phyloP scores from a whole-genome alignment of 2,888 invertebrate genomes.

The Dasysyrphus albostriatus region DNA sequence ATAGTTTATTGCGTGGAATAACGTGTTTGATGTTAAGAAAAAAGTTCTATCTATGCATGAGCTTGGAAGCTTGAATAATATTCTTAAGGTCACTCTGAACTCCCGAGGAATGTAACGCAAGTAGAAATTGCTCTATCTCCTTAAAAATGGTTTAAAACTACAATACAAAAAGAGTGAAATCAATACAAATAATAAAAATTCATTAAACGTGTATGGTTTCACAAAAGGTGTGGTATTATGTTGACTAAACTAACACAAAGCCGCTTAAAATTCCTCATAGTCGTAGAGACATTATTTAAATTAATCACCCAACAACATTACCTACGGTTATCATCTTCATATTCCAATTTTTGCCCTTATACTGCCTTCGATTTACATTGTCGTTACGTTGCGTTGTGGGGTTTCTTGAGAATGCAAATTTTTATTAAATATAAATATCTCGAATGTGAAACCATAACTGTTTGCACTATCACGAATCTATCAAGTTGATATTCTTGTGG shows the following conservation, averaged over 20 bases:
- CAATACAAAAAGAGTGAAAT: background rate
- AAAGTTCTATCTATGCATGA: too few relatives aligned
- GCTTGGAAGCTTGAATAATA: too few relatives aligned
- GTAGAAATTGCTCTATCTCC: too few relatives aligned
- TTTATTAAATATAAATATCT: slow-evolving; percentile 33
- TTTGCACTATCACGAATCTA: slow-evolving; percentile 45
- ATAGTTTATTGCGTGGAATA: too few relatives aligned
- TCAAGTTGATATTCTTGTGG: slow-evolving; percentile 54
- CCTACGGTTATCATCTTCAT: slow-evolving; percentile 25
- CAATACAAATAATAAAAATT: slow-evolving; percentile 27
- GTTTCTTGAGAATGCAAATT: slow-evolving; percentile 61
- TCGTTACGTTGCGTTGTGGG: slow-evolving; percentile 56
- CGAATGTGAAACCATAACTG: slow-evolving; percentile 60
- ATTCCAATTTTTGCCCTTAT: background rate
- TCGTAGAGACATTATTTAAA: slow-evolving; percentile 51
- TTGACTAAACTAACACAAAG: slow-evolving; percentile 48
- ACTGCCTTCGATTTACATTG: too few relatives aligned
- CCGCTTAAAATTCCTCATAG: slow-evolving; percentile 53
- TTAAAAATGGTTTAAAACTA: too few relatives aligned
- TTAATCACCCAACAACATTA: slow-evolving; percentile 26
- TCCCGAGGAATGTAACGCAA: too few relatives aligned
- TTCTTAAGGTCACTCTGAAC: too few relatives aligned
- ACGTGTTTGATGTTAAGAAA: too few relatives aligned
- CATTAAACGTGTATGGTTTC: slow-evolving; percentile 54
- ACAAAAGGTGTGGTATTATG: slow-evolving; percentile 62